Base-by-base conservation (phyloP, 2,888 invertebrate species). In the Biston betularia region DNA sequence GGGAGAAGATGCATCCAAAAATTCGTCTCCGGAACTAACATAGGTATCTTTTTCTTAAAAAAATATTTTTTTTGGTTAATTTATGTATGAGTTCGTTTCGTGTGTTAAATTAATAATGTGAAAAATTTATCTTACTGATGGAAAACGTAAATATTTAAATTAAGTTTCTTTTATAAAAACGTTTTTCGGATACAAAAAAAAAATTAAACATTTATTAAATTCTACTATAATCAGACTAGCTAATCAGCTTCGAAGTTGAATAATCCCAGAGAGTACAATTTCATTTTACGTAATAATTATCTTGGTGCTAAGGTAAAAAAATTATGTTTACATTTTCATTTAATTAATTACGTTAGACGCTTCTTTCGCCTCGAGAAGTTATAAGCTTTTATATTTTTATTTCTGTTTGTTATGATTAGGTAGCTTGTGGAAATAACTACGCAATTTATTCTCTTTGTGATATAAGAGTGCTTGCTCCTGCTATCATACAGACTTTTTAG, bases 331-430 rank as follows among this genome's bases (percentile, higher is more conserved):
- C 58, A 58, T 49, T 58, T 65, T 42, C 52, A 68, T 65, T 72
- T 60, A 66, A 70, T 74, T 75, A 74, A 77, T 78, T 77, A 75
- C 58, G 57, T 63, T 66, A 60, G 60, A 69, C 74, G 71, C 69
- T 77, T 63, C 44, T 49, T 78, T 72, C 69, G 52, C 65, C 62
- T 58, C 24, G 46, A 68, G 71, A 69, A 63, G 45, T 60, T 46
- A 54, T 33, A 14, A 62, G 57, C 64, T 63, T 68, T 62, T 57
- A 62, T 45, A 38, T 54, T 34, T 64, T 61, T 52, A 55, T 56
- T 24, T 15, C n/a, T 14, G 44, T 14, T 44, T 40, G 10, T 15
- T 33, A 40, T 48, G 40, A 42, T 38, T 15, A 35, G 46, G 50
- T 63, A 48, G n/a, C 46, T 46, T 44, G 38, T 42, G 56, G 14